Evolutionary conservation across 2,888 invertebrate species (phyloP).

Genomic region (Drosophila paramelanica): DNA sequence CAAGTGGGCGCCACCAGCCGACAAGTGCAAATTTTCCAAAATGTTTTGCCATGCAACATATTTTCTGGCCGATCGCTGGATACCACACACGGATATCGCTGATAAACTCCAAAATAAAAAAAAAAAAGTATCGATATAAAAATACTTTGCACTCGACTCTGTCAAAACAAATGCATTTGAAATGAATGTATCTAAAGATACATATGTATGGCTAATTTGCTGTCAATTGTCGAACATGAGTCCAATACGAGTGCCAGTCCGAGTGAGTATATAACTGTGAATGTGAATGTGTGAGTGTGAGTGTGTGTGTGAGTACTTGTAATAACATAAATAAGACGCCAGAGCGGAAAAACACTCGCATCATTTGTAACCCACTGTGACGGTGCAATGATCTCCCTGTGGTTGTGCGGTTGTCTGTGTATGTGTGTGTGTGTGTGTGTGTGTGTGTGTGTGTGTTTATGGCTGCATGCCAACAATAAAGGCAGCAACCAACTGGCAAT

Average conservation of each 20-base stretch:
- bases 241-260: neutral
- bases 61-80: slow-evolving; percentile 25
- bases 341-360: slow-evolving; percentile 63
- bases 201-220: slow-evolving; percentile 55
- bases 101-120: slow-evolving; percentile 7
- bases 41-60: slow-evolving; percentile 24
- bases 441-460: slow-evolving; percentile 32
- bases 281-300: slow-evolving; percentile 8
- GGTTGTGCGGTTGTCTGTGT: slow-evolving; percentile 16
- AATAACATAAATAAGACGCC: slow-evolving; percentile 61
- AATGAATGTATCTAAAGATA: slow-evolving; percentile 40
- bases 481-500: slow-evolving; percentile 28
- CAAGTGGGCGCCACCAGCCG: slow-evolving; percentile 42
- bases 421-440: slow-evolving; percentile 7
- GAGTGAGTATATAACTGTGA: neutral
- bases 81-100: slow-evolving; percentile 21
- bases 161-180: slow-evolving; percentile 22
- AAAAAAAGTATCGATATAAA: slow-evolving; percentile 15
- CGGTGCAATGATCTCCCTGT: slow-evolving; percentile 65
- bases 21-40: slow-evolving; percentile 35
- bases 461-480: slow-evolving; percentile 58
- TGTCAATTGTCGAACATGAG: slow-evolving; percentile 52
- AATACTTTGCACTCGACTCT: slow-evolving; percentile 8
- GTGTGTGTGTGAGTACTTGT: slow-evolving; percentile 42
- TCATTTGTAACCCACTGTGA: slow-evolving; percentile 61